Percentiles rank a stretch among this genome's conserved stretches.
Evolutionary conservation across 2,888 invertebrate species (phyloP).

Genomic region (Yponomeuta plumbellus): DNA sequence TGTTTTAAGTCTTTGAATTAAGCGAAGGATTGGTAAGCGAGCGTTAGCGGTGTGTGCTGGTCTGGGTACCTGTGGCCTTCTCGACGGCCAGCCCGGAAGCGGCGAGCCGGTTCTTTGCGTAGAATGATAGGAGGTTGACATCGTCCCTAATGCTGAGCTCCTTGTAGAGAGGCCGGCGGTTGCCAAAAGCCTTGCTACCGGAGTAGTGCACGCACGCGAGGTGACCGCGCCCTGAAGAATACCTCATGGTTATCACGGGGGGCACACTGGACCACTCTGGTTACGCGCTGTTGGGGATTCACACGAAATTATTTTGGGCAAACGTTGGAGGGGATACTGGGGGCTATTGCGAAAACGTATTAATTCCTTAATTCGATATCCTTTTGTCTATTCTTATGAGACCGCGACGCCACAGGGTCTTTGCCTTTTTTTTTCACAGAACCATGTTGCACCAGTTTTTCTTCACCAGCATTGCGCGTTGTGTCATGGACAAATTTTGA

Average conservation of each 20-base stretch:
- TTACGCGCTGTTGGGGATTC: conserved; percentile 46
- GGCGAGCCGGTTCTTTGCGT: conserved; percentile 86
- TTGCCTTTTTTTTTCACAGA: too few species aligned
- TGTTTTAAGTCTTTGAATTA: conserved; percentile 46
- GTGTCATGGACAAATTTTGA: too few species aligned
- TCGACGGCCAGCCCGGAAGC: conserved; percentile 74
- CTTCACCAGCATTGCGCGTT: too few species aligned
- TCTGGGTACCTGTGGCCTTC: conserved; percentile 68
- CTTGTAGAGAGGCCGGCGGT: conserved; percentile 83
- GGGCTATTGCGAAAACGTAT: background rate
- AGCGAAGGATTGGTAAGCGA: conserved; percentile 59
- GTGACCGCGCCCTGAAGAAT: conserved; percentile 85
- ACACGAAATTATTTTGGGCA: conserved; percentile 11
- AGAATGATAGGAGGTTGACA: conserved; percentile 91
- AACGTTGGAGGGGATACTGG: background rate
- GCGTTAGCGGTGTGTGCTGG: conserved; percentile 55
- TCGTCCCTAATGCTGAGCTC: conserved; percentile 88
- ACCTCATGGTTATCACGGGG: conserved; percentile 63
- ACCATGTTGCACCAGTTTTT: too few species aligned
- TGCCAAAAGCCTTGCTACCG: conserved; percentile 86
- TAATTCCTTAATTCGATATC: background rate
- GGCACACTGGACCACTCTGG: conserved; percentile 44
- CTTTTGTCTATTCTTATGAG: background rate
- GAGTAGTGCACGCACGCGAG: conserved; percentile 90
- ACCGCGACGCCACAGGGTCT: too few species aligned